Evolutionary conservation across 2,888 invertebrate species (phyloP), one percentile per base, ranked within the genome.

Genomic region (Druceiella hillmani): DNA sequence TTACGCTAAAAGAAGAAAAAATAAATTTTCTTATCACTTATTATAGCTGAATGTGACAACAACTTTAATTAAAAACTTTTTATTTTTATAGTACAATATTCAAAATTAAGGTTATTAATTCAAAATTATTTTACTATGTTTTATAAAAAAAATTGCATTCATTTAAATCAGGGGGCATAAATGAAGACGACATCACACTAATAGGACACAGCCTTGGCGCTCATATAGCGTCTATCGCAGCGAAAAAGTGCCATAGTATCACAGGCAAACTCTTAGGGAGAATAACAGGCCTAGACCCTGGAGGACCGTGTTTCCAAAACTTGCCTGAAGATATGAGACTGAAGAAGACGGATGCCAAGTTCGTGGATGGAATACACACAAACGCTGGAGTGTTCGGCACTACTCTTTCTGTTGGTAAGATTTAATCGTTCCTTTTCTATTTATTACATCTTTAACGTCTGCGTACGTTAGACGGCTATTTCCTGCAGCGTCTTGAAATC

Each of bases 151-250:
- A n/a, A n/a, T n/a, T n/a, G n/a, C n/a, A n/a, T n/a, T n/a, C n/a
- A n/a, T n/a, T n/a, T n/a, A n/a, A n/a, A n/a, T n/a, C 55, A 69
- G 68, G 50, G 16, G 67, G 65, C 6, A 40, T 60, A 4, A 45
- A 57, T 5, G 58, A 64, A 0, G 33, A 50, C 0, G 40, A 52
- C 0, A 59, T 69, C 34, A 64, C 66, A 49, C 48, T 71, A 10
- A 55, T 70, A 5, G 70, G 70, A 0, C 70, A 69, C 59, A 69
- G 69, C 31, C 58, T 70, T 2, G 70, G 70, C 11, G 49, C 63
- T 0, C 69, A 71, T 52, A 64, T 69, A 33, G 51, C 58, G 15
- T 59, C 64, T 2, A 67, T 64, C 47, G 48, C 67, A 0, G 68
- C 64, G 15, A 64, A 68, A 47, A 47, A 48, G 3, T 62, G 63